phyloP scores from a whole-genome alignment of 2,113 vertebrate genomes.

The Varanus salvator region DNA sequence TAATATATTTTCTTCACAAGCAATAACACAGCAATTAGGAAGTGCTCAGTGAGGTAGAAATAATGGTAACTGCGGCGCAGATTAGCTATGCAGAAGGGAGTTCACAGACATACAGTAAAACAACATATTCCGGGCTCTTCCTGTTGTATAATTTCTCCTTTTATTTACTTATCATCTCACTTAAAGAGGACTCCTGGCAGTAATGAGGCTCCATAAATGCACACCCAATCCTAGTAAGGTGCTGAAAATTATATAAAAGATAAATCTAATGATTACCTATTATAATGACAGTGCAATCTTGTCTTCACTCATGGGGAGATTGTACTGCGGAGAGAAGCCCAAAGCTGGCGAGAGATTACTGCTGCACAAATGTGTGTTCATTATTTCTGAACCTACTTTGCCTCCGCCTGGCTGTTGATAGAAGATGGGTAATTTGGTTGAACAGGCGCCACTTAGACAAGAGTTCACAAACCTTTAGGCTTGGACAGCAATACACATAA shows the following conservation, averaged over 20 bases:
- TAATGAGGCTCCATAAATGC: slow-evolving; percentile 81
- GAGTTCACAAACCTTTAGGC: slow-evolving; percentile 72
- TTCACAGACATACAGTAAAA: slow-evolving; percentile 81
- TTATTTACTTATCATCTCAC: slow-evolving; percentile 85
- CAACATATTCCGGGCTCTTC: slow-evolving; percentile 77
- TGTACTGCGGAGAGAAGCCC: slow-evolving; percentile 66
- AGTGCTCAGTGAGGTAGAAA: slow-evolving; percentile 84
- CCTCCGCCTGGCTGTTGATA: slow-evolving; percentile 65
- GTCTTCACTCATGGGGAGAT: slow-evolving; percentile 73
- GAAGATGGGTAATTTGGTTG: slow-evolving; percentile 73
- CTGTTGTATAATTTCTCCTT: slow-evolving; percentile 82
- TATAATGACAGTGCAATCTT: slow-evolving; percentile 78
- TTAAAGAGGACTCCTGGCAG: slow-evolving; percentile 83
- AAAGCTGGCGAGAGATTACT: slow-evolving; percentile 67
- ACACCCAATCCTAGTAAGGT: slow-evolving; percentile 75
- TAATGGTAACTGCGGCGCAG: slow-evolving; percentile 81
- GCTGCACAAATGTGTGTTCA: slow-evolving; percentile 62
- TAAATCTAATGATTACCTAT: slow-evolving; percentile 83
- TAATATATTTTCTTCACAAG: slow-evolving; percentile 84
- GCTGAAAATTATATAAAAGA: slow-evolving; percentile 80
- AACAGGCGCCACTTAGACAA: slow-evolving; percentile 66
- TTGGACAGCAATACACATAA: slow-evolving; percentile 57
- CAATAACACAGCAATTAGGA: slow-evolving; percentile 84
- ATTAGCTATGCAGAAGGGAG: slow-evolving; percentile 81
- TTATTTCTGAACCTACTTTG: slow-evolving; percentile 77